These are phyloP conservation scores for Gasterosteus aculeatus DNA, from an alignment of 2,113 vertebrate genomes.

Conservation along the genomic window DNA sequence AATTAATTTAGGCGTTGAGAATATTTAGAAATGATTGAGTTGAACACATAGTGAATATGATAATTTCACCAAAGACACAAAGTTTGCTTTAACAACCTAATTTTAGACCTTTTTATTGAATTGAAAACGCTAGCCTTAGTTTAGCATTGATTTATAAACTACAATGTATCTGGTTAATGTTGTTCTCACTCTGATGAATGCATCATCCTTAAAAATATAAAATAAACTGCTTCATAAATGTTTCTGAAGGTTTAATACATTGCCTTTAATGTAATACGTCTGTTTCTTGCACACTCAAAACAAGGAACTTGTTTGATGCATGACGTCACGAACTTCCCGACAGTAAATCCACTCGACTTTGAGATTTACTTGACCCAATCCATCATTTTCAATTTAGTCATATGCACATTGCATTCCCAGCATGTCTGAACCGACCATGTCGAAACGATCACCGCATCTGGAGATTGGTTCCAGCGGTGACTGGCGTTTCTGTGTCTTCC, in stretches of 20 bases:
- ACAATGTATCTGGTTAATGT: not conserved
- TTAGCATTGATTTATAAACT: not conserved
- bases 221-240: not conserved
- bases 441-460: not conserved
- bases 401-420: constrained; percentile 59
- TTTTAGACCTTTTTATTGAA: not conserved
- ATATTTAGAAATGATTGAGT: not conserved
- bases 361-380: constrained; percentile 53
- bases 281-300: constrained; percentile 9
- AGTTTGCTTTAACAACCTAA: not conserved
- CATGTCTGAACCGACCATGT: constrained; percentile 50
- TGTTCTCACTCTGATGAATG: not conserved
- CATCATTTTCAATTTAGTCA: constrained; percentile 46
- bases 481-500: constrained; percentile 16
- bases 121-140: not conserved
- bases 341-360: constrained; percentile 49
- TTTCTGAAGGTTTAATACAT: constrained; percentile 18
- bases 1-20: not conserved
- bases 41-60: not conserved
- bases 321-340: constrained; percentile 47
- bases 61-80: not conserved
- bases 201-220: not conserved
- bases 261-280: constrained; percentile 74
- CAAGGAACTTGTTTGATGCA: constrained; percentile 47
- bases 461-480: not conserved